Conservation (phyloP, 2,113 vertebrate species). For the Chauna torquata region DNA sequence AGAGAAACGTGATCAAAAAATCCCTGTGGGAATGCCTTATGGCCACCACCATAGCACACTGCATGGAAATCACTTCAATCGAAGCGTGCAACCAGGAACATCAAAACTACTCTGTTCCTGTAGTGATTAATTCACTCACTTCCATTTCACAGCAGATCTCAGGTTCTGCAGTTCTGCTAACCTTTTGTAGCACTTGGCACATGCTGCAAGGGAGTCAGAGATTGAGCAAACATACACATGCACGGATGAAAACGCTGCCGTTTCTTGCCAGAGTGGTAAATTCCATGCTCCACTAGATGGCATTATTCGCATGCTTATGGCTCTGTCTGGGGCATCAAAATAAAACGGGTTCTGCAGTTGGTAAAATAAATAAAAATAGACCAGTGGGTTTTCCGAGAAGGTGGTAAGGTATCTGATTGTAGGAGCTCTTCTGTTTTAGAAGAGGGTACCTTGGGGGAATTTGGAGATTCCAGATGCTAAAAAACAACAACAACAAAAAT, state of each 20-base stretch:
- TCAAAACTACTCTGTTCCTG: neutral
- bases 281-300: slow-evolving; percentile 5
- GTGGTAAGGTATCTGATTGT: neutral
- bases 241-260: rapidly evolving
- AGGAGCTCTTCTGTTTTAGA: neutral
- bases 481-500: no score
- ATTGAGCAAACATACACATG: neutral
- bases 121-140: rapidly evolving
- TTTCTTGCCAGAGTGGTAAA: neutral
- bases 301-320: neutral
- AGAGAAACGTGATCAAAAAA: neutral
- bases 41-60: rapidly evolving
- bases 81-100: neutral
- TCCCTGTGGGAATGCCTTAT: rapidly evolving
- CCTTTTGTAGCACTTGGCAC: neutral
- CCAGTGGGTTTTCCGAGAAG: neutral
- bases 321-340: neutral
- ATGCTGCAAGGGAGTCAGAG: neutral
- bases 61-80: neutral
- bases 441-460: neutral
- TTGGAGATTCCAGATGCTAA: neutral
- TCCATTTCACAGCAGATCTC: neutral
- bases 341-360: neutral
- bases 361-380: neutral
- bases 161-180: neutral